phyloP scores from a whole-genome alignment of 2,888 invertebrate species.

The Cheilosia variabilis region DNA sequence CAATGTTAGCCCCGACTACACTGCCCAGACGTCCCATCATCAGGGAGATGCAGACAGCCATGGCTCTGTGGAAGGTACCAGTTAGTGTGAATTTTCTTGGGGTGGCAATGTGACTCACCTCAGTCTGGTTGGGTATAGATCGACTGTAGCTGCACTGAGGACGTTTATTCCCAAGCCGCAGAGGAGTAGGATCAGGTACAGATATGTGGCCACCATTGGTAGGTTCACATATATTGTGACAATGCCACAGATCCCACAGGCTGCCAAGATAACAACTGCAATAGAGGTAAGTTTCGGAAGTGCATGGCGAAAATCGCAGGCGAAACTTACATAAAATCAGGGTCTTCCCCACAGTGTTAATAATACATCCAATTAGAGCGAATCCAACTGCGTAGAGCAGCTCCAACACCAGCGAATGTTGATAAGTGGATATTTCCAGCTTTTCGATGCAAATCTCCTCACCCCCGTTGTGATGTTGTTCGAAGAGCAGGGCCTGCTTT shows the following conservation, averaged over 20 bases:
- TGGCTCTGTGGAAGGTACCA: constrained; percentile 81
- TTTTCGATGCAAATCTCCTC: constrained; percentile 77
- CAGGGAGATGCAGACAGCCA: constrained; percentile 85
- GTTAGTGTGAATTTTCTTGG: neutral
- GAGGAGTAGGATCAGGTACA: constrained; percentile 78
- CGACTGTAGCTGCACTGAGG: constrained; percentile 81
- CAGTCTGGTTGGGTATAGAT: constrained; percentile 81
- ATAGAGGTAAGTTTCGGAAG: neutral
- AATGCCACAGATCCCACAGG: constrained; percentile 78
- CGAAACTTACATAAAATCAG: constrained; percentile 78
- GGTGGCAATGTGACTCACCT: constrained; percentile 77
- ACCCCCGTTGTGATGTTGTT: constrained; percentile 9
- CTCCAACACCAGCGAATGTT: constrained; percentile 79
- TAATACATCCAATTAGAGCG: constrained; percentile 79
- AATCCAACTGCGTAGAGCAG: constrained; percentile 79
- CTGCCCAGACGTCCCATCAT: constrained; percentile 85
- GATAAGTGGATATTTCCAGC: constrained; percentile 79
- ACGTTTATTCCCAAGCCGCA: constrained; percentile 80
- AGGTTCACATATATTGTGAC: constrained; percentile 76
- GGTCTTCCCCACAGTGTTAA: constrained; percentile 79
- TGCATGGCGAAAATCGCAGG: neutral
- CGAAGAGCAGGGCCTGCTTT: constrained; percentile 73
- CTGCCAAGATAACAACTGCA: constrained; percentile 77
- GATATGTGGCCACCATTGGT: constrained; percentile 78
- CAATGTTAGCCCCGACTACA: constrained; percentile 84